Base-by-base conservation (phyloP, 2,113 vertebrate species). In the Sinocyclocheilus maitianheensis region DNA sequence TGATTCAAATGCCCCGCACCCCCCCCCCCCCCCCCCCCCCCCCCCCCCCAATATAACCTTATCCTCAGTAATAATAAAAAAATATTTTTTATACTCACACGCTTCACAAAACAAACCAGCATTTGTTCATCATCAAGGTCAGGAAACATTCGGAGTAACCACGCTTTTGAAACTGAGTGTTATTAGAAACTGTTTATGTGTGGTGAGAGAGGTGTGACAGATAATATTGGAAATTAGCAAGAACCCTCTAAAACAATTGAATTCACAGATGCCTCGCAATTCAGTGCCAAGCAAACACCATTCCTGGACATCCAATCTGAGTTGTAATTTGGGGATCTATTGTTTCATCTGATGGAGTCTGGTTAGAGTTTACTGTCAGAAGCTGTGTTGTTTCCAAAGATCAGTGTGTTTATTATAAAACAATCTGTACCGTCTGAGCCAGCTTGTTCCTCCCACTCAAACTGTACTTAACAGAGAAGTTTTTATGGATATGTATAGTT, bases 161-260 rank as follows among this genome's bases (percentile, higher is more conserved):
- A 26, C 4, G 40, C 60, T 65, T 81, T 81, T 81, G 60, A 81
- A 65, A 46, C 8, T 5, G 58, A 81, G 79, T 71, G 63, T 10
- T 53, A n/a, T 82, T 53, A 69, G 43, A 69, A 71, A 34, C 24
- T 37, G 63, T 53, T 53, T 26, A 69, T 69, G 46, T 40, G 67
- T 72, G 26, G 26, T 10, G 58, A 60, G 37, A 40, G 34, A 62
- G 58, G 53, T 80, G 26, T 63, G 26, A 80, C 26, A 58, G 51
- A 83, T 72, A 58, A 83, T 37, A 58, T 74, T 71, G 67, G 34
- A 84, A 74, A 83, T 60, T n/a, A 83, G 26, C 81, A 74, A 37
- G 34, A 34, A 55, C 37, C 26, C 18, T 83, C 60, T 65, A 48
- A 34, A 83, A 53, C 48, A 83, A 71, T 71, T 71, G 46, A 83